These are phyloP conservation scores for Ifrita kowaldi DNA, from an alignment of 2,113 vertebrate genomes.

Conservation along the genomic window DNA sequence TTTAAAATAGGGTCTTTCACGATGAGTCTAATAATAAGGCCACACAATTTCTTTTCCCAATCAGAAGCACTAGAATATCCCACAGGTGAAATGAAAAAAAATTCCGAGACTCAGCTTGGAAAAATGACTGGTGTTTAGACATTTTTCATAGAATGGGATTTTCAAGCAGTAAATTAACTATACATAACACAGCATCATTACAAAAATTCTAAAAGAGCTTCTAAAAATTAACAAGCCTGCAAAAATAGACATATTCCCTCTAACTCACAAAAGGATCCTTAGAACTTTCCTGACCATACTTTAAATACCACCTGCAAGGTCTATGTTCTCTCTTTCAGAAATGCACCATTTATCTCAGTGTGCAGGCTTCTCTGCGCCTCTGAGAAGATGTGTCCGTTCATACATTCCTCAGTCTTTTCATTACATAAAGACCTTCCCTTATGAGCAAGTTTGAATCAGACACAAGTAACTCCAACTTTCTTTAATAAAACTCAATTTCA, in stretches of 20 bases:
- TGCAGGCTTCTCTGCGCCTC: neutral
- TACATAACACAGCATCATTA: neutral
- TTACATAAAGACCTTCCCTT: neutral
- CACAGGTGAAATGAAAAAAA: neutral
- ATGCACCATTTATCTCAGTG: neutral
- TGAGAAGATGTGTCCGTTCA: neutral
- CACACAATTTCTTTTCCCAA: neutral
- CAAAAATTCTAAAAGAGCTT: neutral
- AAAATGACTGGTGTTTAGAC: neutral
- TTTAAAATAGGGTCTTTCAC: neutral
- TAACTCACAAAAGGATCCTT: neutral
- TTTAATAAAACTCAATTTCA: neutral
- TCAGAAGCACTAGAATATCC: neutral
- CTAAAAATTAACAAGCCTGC: neutral
- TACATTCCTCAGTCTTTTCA: neutral
- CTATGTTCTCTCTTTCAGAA: neutral
- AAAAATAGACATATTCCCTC: neutral
- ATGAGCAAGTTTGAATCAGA: neutral
- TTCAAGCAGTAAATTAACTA: neutral
- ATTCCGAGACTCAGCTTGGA: neutral
- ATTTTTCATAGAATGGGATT: accelerated
- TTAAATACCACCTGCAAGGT: neutral
- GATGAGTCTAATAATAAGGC: neutral
- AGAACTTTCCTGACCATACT: neutral
- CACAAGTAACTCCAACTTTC: neutral